phyloP scores from a whole-genome alignment of 2,888 invertebrate genomes.

The Scaptomyza tumidula region DNA sequence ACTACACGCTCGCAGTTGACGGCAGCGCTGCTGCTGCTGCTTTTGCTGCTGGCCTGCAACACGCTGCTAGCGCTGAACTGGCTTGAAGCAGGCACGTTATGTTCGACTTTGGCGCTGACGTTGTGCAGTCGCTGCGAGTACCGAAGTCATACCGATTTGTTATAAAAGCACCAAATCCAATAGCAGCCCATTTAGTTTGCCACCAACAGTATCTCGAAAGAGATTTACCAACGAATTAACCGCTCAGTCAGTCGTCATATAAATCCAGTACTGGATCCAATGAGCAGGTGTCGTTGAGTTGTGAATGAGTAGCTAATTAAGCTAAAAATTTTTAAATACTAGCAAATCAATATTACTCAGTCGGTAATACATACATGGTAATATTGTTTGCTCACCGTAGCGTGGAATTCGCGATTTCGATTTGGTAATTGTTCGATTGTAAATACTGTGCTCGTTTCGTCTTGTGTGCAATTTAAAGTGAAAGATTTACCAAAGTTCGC shows the following conservation, averaged over 20 bases:
- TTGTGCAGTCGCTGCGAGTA: constrained; percentile 39
- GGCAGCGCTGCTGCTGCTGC: constrained; percentile 13
- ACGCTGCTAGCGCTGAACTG: constrained; percentile 43
- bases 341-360: constrained; percentile 40
- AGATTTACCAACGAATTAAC: constrained; percentile 26
- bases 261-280: constrained; percentile 23
- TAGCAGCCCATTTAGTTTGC: constrained; percentile 79
- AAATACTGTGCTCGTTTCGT: constrained; percentile 38
- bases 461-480: constrained; percentile 56
- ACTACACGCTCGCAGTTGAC: constrained; percentile 49
- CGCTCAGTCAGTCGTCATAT: constrained; percentile 19
- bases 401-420: constrained; percentile 62
- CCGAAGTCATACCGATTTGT: constrained; percentile 55
- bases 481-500: constrained; percentile 53
- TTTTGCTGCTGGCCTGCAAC: constrained; percentile 20
- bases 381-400: constrained; percentile 59
- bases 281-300: constrained; percentile 61
- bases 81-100: constrained; percentile 43
- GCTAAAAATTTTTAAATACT: constrained; percentile 44
- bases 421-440: constrained; percentile 49
- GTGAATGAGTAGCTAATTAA: constrained; percentile 58
- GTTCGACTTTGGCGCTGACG: constrained; percentile 19
- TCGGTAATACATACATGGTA: constrained; percentile 20
- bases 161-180: constrained; percentile 82
- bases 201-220: constrained; percentile 62